These are phyloP conservation scores for Aleiodes leptofemur DNA, from an alignment of 2,888 invertebrate species.

Conservation along the genomic window DNA sequence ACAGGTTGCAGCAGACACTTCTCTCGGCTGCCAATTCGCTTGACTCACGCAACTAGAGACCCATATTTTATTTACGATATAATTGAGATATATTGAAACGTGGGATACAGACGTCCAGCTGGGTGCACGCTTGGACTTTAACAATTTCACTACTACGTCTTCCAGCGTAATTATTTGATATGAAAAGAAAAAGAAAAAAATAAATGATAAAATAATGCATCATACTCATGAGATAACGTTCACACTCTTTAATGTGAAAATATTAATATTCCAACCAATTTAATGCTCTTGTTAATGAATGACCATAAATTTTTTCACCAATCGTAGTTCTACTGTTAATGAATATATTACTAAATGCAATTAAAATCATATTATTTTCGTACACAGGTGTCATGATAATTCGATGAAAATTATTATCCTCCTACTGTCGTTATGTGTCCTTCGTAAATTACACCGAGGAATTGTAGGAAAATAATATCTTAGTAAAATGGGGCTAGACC, in stretches of 20 bases:
- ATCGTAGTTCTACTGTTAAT: background rate
- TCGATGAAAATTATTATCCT: background rate
- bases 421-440: slow-evolving; percentile 5
- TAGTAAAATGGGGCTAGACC: slow-evolving; percentile 38
- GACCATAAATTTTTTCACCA: background rate
- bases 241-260: background rate
- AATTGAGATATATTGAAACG: slow-evolving; percentile 72
- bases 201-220: slow-evolving; percentile 13
- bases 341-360: background rate
- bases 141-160: slow-evolving; percentile 29
- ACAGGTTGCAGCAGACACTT: slow-evolving; percentile 62
- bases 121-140: slow-evolving; percentile 50
- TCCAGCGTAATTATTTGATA: slow-evolving; percentile 28
- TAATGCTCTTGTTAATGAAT: slow-evolving; percentile 11
- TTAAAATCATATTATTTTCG: background rate
- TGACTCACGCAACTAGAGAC: slow-evolving; percentile 67
- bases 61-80: slow-evolving; percentile 72
- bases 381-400: background rate
- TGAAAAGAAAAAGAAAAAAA: background rate
- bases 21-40: slow-evolving; percentile 65
- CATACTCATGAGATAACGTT: background rate
- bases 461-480: background rate
- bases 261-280: slow-evolving; percentile 18
- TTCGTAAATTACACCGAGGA: background rate
- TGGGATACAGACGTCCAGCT: slow-evolving; percentile 66